Conservation (phyloP, 2,888 invertebrate genomes). For the Trachelus tabidus region DNA sequence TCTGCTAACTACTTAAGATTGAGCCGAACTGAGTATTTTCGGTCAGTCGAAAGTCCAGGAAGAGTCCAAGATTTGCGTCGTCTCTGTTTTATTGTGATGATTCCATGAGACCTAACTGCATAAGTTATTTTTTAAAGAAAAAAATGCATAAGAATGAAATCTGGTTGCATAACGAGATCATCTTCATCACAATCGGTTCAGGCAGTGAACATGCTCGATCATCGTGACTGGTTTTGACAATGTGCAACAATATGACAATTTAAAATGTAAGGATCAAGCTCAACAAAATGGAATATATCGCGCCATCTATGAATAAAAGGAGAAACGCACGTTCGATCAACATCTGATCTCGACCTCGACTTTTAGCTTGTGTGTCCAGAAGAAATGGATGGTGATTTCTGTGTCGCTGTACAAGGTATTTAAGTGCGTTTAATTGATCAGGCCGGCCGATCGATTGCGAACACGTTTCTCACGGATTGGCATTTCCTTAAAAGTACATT, state of each 20-base stretch:
- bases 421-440: slow-evolving; percentile 17
- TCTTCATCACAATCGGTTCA: neutral
- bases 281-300: neutral
- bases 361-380: slow-evolving; percentile 41
- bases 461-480: slow-evolving; percentile 1
- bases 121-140: neutral
- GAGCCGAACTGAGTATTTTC: neutral
- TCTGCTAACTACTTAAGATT: neutral
- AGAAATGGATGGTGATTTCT: slow-evolving; percentile 38
- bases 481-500: neutral
- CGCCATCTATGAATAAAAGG: neutral
- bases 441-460: neutral
- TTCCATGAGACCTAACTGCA: neutral
- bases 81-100: neutral
- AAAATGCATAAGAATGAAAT: neutral
- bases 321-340: neutral
- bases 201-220: no score
- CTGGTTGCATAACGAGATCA: neutral
- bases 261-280: neutral
- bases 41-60: neutral
- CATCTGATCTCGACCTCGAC: slow-evolving; percentile 12
- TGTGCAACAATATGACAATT: neutral
- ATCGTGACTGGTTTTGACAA: neutral
- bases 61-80: neutral
- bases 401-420: slow-evolving; percentile 34